A percentile compares a stretch with the other conserved stretches of the same genome.
Evolutionary conservation across 2,113 vertebrate species (phyloP).

Genomic region (Mystacornis crossleyi): DNA sequence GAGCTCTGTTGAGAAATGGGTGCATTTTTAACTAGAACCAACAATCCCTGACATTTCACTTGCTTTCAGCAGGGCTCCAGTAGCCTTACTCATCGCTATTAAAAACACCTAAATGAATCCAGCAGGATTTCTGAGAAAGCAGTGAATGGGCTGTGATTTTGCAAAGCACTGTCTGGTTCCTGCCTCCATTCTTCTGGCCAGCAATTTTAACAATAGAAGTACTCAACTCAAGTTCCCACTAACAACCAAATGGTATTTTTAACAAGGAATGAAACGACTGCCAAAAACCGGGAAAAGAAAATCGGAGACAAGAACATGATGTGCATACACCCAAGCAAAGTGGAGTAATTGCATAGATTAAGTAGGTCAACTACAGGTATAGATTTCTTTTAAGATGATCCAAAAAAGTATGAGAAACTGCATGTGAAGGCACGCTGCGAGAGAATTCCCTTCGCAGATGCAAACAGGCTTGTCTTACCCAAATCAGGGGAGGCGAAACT

Average conservation of each 20-base stretch:
- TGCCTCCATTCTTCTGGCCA: neutral
- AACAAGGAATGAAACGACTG: neutral
- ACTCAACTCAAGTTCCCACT: neutral
- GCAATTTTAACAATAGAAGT: neutral
- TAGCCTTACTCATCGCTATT: neutral
- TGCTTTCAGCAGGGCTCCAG: neutral
- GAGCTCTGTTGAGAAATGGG: neutral
- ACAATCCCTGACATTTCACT: neutral
- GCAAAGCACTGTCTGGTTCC: neutral
- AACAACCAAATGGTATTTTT: neutral
- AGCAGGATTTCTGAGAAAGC: neutral
- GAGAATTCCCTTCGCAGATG: neutral
- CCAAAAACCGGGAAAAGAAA: neutral
- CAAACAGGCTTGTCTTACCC: neutral
- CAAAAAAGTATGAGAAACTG: neutral
- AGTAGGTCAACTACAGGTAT: constrained; percentile 9
- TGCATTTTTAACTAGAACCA: neutral
- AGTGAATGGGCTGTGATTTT: neutral
- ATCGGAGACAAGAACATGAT: neutral
- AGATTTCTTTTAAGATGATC: constrained; percentile 41
- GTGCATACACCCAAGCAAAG: neutral
- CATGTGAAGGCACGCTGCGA: constrained; percentile 21
- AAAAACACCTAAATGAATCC: neutral
- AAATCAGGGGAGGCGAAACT: constrained; percentile 19
- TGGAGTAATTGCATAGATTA: neutral